Conservation (phyloP, 92 coral and sea anemone genomes). For the Zoanthus sansibaricus region DNA sequence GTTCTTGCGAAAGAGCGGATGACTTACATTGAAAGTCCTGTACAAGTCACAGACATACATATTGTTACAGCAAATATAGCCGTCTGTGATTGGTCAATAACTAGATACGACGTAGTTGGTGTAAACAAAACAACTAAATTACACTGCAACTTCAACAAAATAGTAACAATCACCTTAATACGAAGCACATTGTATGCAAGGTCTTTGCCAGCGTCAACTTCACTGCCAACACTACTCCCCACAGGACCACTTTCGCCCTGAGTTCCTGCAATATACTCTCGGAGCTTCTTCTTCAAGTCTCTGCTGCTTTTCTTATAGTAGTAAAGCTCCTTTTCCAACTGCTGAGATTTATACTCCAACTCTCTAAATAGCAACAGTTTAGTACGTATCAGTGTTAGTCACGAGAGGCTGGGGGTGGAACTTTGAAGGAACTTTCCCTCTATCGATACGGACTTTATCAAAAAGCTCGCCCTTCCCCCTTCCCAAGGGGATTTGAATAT, state of each 20-base stretch:
- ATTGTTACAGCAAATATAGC: no score
- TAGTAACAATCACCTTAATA: constrained; percentile 49
- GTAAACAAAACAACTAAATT: background rate
- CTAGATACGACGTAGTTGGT: no score
- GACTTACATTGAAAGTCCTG: no score
- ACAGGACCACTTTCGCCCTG: constrained; percentile 70
- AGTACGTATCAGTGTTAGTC: background rate
- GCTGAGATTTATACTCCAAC: constrained; percentile 72
- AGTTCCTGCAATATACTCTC: constrained; percentile 76
- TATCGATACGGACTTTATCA: no score
- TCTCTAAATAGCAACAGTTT: constrained; percentile 62
- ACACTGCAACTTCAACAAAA: background rate
- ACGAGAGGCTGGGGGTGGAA: background rate
- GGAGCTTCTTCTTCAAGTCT: constrained; percentile 89
- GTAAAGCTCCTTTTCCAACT: constrained; percentile 92
- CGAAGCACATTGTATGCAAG: constrained; percentile 54
- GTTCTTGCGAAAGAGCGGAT: no score
- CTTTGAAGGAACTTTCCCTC: no score
- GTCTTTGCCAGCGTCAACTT: constrained; percentile 55
- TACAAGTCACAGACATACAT: no score
- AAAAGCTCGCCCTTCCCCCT: no score
- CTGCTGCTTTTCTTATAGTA: constrained; percentile 97
- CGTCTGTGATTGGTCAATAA: no score
- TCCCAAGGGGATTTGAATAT: no score
- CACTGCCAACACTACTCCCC: constrained; percentile 60